Evolutionary conservation across 2,888 invertebrate species (phyloP).

Genomic region (Lycia hirtaria): DNA sequence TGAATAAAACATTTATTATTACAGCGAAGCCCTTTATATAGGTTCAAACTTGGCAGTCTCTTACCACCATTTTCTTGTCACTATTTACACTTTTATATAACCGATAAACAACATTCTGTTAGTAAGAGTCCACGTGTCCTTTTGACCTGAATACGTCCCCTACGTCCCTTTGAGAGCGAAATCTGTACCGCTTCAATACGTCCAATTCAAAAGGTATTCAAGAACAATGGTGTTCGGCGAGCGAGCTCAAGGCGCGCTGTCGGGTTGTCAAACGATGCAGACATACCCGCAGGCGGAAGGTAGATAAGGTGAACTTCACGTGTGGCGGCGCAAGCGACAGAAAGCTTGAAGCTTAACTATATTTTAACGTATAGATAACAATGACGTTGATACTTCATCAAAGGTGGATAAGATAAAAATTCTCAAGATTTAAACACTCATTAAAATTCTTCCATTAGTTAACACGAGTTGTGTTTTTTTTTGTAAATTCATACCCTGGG

Average conservation of each 20-base stretch:
- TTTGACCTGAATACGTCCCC: background rate
- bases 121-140: background rate
- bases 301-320: conserved; percentile 50
- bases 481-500: too few species aligned
- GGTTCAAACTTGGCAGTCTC: too few species aligned
- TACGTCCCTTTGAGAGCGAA: background rate
- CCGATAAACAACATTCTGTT: background rate
- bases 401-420: too few species aligned
- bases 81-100: background rate
- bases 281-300: conserved; percentile 50
- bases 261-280: conserved; percentile 51
- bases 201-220: conserved; percentile 16
- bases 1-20: too few species aligned
- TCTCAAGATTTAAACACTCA: too few species aligned
- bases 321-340: conserved; percentile 24
- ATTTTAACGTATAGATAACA: background rate
- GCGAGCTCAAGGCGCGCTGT: conserved; percentile 43
- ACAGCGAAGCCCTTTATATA: too few species aligned
- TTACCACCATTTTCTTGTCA: background rate
- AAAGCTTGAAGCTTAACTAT: conserved; percentile 2
- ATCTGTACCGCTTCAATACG: conserved; percentile 14
- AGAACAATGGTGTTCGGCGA: conserved; percentile 33
- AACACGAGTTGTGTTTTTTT: too few species aligned
- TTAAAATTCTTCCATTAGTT: too few species aligned
- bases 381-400: too few species aligned